Evolutionary conservation across 2,797 vertebrate species (phyloP).

Genomic region (Chelon auratus): DNA sequence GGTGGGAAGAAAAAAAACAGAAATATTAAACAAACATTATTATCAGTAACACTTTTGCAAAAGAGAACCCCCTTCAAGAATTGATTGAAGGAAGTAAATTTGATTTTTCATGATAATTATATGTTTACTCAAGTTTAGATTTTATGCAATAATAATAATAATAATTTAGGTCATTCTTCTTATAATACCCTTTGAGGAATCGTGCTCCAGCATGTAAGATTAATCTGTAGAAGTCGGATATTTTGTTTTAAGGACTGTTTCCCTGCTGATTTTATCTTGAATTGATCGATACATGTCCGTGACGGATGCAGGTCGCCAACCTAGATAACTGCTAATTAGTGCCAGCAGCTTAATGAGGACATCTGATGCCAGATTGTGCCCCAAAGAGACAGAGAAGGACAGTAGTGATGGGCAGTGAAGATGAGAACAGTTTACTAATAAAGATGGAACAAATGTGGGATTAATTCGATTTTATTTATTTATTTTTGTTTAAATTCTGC

Average conservation of each 20-base stretch:
- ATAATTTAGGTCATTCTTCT: not conserved
- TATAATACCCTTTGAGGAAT: not conserved
- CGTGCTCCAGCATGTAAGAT: not conserved
- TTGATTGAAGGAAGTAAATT: not conserved
- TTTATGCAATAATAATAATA: not conserved
- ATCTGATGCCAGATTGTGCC: slow-evolving; percentile 19
- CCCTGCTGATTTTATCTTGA: slow-evolving; percentile 6
- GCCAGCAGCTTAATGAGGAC: slow-evolving; percentile 42
- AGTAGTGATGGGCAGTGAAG: slow-evolving; percentile 3
- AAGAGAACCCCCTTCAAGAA: not conserved
- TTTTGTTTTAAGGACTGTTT: not conserved
- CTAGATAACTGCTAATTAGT: slow-evolving; percentile 40
- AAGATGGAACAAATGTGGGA: slow-evolving; percentile 6
- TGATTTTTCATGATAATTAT: not conserved
- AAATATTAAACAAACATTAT: slow-evolving; percentile 1
- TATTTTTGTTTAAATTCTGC: not conserved
- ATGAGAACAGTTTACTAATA: slow-evolving; percentile 5
- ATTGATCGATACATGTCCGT: slow-evolving; percentile 14
- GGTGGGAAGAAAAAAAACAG: not conserved
- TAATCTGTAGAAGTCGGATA: not conserved
- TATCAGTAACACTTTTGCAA: not conserved
- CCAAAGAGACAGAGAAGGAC: slow-evolving; percentile 7
- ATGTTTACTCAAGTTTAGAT: not conserved
- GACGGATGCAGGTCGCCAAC: slow-evolving; percentile 31
- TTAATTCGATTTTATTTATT: not conserved